phyloP scores from a whole-genome alignment of 1,140 invertebrate genomes.

The Cheumatopsyche charites region DNA sequence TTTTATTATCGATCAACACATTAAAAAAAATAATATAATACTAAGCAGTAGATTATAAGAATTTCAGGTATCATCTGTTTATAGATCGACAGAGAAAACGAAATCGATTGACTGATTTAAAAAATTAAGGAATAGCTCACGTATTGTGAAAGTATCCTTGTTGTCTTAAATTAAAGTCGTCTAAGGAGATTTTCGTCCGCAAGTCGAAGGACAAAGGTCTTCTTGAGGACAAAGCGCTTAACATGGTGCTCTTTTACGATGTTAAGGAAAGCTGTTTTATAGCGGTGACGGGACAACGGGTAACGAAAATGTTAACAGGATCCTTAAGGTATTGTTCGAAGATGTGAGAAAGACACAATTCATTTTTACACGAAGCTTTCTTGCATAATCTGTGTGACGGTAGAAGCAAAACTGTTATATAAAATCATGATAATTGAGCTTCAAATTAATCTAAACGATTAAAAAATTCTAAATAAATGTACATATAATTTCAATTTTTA shows the following conservation, averaged over 20 bases:
- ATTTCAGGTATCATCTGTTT: too few species aligned
- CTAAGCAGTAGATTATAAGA: too few species aligned
- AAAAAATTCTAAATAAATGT: too few species aligned
- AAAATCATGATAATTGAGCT: too few species aligned
- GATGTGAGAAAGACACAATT: slow-evolving; percentile 15
- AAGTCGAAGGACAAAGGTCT: slow-evolving; percentile 28
- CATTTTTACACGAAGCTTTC: slow-evolving; percentile 28
- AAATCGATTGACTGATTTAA: too few species aligned
- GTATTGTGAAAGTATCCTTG: too few species aligned
- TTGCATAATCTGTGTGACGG: slow-evolving; percentile 21
- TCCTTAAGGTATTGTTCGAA: slow-evolving; percentile 23
- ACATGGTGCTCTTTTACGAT: slow-evolving; percentile 23
- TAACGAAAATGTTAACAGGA: slow-evolving; percentile 33
- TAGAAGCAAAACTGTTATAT: not conserved
- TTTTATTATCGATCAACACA: too few species aligned
- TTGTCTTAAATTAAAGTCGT: not conserved
- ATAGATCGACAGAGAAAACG: too few species aligned
- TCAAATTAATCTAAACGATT: too few species aligned
- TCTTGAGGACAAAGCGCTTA: slow-evolving; percentile 30
- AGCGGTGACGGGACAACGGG: slow-evolving; percentile 26
- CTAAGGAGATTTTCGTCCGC: not conserved
- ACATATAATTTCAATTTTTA: too few species aligned
- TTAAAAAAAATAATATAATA: too few species aligned
- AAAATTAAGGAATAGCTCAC: too few species aligned
- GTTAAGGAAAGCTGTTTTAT: slow-evolving; percentile 37